Conservation (phyloP, 1,140 invertebrate species). For the Leguminivora glycinivorella region DNA sequence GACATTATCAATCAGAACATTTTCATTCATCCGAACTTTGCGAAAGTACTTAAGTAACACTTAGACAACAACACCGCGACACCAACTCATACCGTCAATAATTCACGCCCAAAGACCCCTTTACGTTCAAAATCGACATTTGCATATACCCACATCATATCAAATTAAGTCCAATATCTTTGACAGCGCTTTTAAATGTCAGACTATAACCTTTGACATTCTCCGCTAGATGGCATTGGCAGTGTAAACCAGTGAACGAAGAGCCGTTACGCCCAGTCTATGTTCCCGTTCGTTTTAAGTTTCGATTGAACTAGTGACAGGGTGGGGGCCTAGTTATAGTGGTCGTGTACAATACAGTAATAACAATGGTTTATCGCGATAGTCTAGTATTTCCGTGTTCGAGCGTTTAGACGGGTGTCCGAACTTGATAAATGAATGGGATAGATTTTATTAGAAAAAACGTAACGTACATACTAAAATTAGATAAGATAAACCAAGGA, state of each 20-base stretch:
- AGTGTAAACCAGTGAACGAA: neutral
- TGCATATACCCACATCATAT: neutral
- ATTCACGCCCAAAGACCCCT: neutral
- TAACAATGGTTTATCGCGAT: constrained; percentile 18
- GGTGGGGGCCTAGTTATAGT: neutral
- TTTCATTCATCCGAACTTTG: too few relatives aligned
- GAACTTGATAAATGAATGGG: neutral
- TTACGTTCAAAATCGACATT: neutral
- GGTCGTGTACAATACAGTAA: constrained; percentile 7
- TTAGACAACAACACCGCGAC: neutral
- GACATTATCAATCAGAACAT: too few relatives aligned
- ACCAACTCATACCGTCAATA: neutral
- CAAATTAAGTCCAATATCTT: constrained; percentile 19
- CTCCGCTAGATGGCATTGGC: constrained; percentile 14
- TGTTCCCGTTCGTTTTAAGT: neutral
- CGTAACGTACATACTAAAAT: too few relatives aligned
- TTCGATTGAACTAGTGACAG: neutral
- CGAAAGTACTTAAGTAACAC: too few relatives aligned
- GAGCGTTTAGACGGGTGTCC: neutral
- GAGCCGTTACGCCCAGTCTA: neutral
- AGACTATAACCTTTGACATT: constrained; percentile 8
- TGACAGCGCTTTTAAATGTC: constrained; percentile 18
- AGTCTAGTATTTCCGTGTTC: constrained; percentile 8
- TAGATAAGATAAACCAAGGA: too few relatives aligned
- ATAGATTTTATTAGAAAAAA: neutral